A percentile compares a stretch with the other conserved stretches of the same genome.
These are phyloP conservation scores for Gari tellinella DNA, from an alignment of 2,888 invertebrate species.

Conservation along the genomic window DNA sequence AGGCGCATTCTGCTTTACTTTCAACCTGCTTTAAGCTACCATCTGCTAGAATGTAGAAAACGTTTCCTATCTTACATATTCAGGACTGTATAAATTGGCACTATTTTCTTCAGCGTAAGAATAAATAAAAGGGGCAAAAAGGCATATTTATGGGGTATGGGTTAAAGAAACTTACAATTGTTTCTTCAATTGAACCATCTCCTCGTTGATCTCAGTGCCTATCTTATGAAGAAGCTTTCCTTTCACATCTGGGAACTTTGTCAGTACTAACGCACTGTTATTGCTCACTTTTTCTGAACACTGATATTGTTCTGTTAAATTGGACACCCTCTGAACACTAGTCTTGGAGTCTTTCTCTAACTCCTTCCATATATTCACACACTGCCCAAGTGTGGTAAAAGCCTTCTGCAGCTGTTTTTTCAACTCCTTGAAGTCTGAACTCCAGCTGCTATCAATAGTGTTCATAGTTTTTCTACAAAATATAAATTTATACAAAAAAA, in stretches of 20 bases:
- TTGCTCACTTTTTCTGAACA: constrained; percentile 45
- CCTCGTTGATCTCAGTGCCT: constrained; percentile 44
- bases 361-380: constrained; percentile 28
- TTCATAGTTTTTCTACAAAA: too few species aligned
- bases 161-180: constrained; percentile 48
- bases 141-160: too few species aligned
- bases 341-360: constrained; percentile 14
- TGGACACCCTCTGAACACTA: constrained; percentile 33
- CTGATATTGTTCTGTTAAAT: constrained; percentile 60
- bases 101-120: too few species aligned
- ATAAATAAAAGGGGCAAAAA: too few species aligned
- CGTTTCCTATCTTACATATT: too few species aligned
- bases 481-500: too few species aligned
- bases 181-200: constrained; percentile 28
- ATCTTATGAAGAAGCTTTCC: constrained; percentile 58
- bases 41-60: too few species aligned
- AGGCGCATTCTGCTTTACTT: too few species aligned
- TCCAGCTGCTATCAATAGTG: too few species aligned
- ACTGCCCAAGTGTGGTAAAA: constrained; percentile 42
- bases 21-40: too few species aligned
- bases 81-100: too few species aligned
- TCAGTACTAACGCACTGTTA: constrained; percentile 11
- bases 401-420: constrained; percentile 55
- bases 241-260: constrained; percentile 52
- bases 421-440: background rate